phyloP scores from a whole-genome alignment of 2,888 invertebrate genomes.

The Saturnia japonica region DNA sequence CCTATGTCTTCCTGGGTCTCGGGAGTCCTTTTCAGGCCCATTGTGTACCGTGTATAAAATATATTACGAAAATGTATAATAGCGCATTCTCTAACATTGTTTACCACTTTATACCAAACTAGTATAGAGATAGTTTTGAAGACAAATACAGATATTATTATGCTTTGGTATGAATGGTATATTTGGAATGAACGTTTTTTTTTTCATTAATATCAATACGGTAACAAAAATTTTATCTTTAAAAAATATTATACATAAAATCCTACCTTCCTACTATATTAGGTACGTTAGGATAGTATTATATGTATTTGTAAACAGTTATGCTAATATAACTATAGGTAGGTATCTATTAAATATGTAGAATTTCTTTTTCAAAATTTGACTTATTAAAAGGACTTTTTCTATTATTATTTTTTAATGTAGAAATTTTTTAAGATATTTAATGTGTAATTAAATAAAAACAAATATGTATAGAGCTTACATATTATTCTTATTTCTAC shows the following conservation, averaged over 20 bases:
- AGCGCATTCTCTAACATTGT: not conserved
- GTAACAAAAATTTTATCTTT: not conserved
- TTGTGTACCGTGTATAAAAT: not conserved
- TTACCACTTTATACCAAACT: not conserved
- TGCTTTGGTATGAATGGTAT: not conserved
- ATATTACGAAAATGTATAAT: slow-evolving; percentile 9
- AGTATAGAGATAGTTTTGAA: not conserved
- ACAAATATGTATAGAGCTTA: no score
- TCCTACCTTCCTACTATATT: no score
- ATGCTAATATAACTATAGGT: no score
- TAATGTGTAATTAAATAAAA: no score
- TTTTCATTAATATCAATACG: not conserved
- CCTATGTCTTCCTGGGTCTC: slow-evolving; percentile 30
- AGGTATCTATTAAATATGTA: no score
- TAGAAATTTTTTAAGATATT: no score
- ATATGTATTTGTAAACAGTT: no score
- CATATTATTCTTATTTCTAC: not conserved
- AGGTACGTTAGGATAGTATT: no score
- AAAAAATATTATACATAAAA: no score
- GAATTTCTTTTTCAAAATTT: no score
- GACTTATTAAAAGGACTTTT: no score
- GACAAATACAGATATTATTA: not conserved
- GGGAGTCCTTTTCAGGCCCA: slow-evolving; percentile 7
- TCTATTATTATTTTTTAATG: no score
- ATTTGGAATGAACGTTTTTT: not conserved